Conservation (phyloP, 2,113 vertebrate genomes). For the Baryphthengus martii region DNA sequence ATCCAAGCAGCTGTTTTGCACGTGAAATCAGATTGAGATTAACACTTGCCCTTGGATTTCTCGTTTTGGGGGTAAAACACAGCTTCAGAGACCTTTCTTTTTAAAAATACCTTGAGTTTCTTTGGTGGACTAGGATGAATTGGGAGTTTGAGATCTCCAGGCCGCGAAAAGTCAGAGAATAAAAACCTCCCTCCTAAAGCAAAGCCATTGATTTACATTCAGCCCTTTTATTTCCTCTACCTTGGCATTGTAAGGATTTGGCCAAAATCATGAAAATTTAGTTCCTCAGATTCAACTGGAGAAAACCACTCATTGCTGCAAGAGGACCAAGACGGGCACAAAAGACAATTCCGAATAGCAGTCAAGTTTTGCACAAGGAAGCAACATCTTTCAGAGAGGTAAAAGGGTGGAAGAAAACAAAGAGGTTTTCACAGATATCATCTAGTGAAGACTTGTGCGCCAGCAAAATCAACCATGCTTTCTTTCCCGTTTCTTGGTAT, state of each 20-base stretch:
- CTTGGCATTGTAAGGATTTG: background rate
- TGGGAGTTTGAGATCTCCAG: background rate
- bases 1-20: slow-evolving; percentile 79
- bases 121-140: background rate
- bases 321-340: background rate
- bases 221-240: background rate
- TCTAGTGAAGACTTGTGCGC: background rate
- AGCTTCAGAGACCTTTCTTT: background rate
- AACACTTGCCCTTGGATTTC: slow-evolving; percentile 55
- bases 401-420: background rate
- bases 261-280: background rate
- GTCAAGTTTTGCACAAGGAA: background rate
- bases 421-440: background rate
- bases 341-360: fast-evolving
- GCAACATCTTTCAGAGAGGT: background rate
- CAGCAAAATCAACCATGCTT: fast-evolving
- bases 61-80: background rate
- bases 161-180: background rate
- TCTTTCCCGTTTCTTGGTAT: background rate
- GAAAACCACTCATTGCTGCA: background rate
- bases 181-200: background rate
- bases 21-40: slow-evolving; percentile 74
- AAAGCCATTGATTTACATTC: background rate
- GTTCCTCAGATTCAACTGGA: background rate
- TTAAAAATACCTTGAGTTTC: background rate